Evolutionary conservation across 2,113 vertebrate species (phyloP), one percentile per base, ranked within the genome.

Genomic region (Anoura caudifer): DNA sequence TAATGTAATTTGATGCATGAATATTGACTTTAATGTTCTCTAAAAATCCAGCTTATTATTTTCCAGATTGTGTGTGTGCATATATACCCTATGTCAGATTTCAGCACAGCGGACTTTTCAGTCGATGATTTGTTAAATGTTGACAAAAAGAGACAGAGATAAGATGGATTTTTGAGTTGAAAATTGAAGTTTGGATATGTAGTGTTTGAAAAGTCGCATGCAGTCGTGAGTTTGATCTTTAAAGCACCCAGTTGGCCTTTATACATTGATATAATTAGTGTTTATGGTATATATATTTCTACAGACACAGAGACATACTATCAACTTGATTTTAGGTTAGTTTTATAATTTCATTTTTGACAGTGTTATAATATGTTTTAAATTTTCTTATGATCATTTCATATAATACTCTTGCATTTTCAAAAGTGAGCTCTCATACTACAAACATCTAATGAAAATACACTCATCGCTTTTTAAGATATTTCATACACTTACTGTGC

Each of bases 271-370:
- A 94, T 38, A 88, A 88, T 92, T 72, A 80, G 5, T 83, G 75
- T 81, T 82, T 65, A 31, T 92, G 16, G 5, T 77, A 85, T 13
- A 13, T 81, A 4, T 61, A 50, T 61, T 59, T 91, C 77, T 76
- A 31, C 2, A 83, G 61, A 41, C 7, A 87, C 6, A 41, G 13
- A 67, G 22, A 67, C 41, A 72, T 31, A 26, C 61, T 56, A 38
- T 15, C 24, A 90, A 38, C 41, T 94, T 77, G 20, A 81, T 88
- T 95, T 96, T 75, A 31, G 50, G 24, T 88, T 94, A 47, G 43
- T 75, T 80, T 65, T 84, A 5, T 52, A 41, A 41, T 67, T 89
- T 81, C 13, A 14, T 17, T 72, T 90, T 94, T 41, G 13, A 2
- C 7, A 67, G 1, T 79, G 36, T 82, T 67, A 1, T 75, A 69